phyloP scores from a whole-genome alignment of 2,797 vertebrate genomes.

The Podarcis lilfordi region DNA sequence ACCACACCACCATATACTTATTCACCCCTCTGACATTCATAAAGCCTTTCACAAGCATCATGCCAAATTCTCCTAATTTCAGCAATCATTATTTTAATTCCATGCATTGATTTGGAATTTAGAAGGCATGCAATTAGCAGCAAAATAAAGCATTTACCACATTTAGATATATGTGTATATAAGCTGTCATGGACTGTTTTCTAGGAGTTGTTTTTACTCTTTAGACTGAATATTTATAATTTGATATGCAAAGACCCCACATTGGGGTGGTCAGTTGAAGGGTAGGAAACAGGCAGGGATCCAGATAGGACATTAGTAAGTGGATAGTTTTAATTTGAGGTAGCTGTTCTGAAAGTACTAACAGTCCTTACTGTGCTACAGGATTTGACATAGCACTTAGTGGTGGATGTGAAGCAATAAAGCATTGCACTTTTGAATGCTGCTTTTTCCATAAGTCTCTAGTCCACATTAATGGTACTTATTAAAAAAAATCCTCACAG shows the following conservation, averaged over 20 bases:
- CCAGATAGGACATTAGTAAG: slow-evolving; percentile 72
- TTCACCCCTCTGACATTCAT: fast-evolving
- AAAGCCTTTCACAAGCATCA: no score
- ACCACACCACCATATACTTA: background rate
- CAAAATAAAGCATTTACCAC: background rate
- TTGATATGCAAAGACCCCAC: slow-evolving; percentile 53
- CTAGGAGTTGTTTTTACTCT: background rate
- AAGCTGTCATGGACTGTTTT: background rate
- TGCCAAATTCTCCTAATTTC: background rate
- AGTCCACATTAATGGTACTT: background rate
- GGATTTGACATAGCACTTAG: slow-evolving; percentile 70
- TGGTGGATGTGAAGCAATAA: slow-evolving; percentile 45
- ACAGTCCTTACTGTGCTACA: slow-evolving; percentile 70
- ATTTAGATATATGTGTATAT: background rate
- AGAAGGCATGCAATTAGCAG: slow-evolving; percentile 12
- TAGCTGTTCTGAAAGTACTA: slow-evolving; percentile 76
- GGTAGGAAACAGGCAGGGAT: slow-evolving; percentile 82
- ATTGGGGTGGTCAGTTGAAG: slow-evolving; percentile 76
- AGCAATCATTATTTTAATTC: slow-evolving; percentile 30
- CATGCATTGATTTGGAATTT: background rate
- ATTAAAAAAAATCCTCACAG: background rate
- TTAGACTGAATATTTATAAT: slow-evolving; percentile 57
- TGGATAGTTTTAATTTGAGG: slow-evolving; percentile 76
- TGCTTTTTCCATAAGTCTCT: background rate
- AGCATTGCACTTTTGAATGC: slow-evolving; percentile 7